A percentile compares a stretch with the other conserved stretches of the same genome.
These are phyloP conservation scores for Bombus superbus DNA, from an alignment of 1,140 invertebrate species.

Conservation along the genomic window DNA sequence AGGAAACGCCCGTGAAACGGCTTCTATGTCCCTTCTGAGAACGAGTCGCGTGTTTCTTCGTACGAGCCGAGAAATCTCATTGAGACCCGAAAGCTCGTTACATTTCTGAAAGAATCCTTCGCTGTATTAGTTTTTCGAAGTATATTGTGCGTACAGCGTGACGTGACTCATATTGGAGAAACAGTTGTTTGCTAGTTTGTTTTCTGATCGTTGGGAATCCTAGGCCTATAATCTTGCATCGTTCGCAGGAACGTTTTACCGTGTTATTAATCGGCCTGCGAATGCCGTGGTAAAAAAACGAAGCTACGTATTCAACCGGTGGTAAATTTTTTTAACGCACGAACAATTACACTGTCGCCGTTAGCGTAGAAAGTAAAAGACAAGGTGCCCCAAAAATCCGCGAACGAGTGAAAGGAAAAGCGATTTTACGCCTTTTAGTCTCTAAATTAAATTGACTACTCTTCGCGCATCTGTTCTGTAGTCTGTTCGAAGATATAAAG, in stretches of 20 bases:
- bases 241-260: background rate
- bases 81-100: background rate
- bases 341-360: slow-evolving; percentile 30
- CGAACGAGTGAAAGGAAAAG: slow-evolving; percentile 24
- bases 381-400: background rate
- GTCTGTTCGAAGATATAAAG: background rate
- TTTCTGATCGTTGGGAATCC: background rate
- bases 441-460: background rate
- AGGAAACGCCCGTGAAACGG: background rate
- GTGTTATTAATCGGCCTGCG: slow-evolving; percentile 17
- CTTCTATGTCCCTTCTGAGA: background rate
- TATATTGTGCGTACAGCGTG: background rate
- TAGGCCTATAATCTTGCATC: slow-evolving; percentile 3
- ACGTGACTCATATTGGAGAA: background rate
- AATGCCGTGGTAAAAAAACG: background rate
- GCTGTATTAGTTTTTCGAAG: background rate
- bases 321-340: background rate
- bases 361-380: slow-evolving; percentile 21
- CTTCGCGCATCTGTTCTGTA: background rate
- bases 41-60: background rate
- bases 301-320: background rate
- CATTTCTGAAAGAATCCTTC: background rate
- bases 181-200: background rate
- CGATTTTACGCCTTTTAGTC: background rate
- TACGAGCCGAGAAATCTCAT: background rate